These are phyloP conservation scores for Euplagia quadripunctaria DNA, from an alignment of 2,888 invertebrate genomes.

Conservation along the genomic window DNA sequence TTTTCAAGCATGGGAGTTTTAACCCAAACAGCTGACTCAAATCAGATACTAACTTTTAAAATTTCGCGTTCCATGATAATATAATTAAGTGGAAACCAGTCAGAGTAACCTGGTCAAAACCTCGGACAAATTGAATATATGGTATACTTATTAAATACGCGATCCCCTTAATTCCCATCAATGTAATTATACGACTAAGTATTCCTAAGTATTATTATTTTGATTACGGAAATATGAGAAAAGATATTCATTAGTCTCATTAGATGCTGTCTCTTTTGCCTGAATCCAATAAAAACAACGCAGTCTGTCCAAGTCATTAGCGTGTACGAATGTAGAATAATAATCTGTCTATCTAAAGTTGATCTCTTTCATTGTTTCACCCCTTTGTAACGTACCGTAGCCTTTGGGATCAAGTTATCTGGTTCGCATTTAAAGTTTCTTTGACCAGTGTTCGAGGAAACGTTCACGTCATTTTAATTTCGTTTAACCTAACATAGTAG, in stretches of 20 bases:
- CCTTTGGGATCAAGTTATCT: conserved; percentile 9
- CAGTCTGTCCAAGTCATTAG: conserved; percentile 34
- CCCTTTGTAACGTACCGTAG: not conserved
- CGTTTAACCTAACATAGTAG: conserved; percentile 27
- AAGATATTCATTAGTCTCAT: not conserved
- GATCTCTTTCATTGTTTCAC: conserved; percentile 17
- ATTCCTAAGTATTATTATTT: not conserved
- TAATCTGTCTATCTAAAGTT: conserved; percentile 21
- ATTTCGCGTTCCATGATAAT: no score
- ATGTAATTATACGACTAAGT: no score
- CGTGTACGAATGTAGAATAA: conserved; percentile 42
- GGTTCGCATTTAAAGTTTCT: conserved; percentile 23
- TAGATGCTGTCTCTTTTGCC: not conserved
- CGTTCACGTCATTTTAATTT: conserved; percentile 39
- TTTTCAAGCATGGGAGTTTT: no score
- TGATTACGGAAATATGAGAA: not conserved
- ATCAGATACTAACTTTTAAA: no score
- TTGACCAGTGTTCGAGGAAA: conserved; percentile 25
- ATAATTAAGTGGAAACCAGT: no score
- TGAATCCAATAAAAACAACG: conserved; percentile 36
- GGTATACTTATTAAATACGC: no score
- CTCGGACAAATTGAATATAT: no score
- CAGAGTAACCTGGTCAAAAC: no score
- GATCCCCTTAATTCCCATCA: no score
- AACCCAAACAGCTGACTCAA: no score